Evolutionary conservation across 2,797 vertebrate species (phyloP).

Genomic region (Silurus lanzhouensis): DNA sequence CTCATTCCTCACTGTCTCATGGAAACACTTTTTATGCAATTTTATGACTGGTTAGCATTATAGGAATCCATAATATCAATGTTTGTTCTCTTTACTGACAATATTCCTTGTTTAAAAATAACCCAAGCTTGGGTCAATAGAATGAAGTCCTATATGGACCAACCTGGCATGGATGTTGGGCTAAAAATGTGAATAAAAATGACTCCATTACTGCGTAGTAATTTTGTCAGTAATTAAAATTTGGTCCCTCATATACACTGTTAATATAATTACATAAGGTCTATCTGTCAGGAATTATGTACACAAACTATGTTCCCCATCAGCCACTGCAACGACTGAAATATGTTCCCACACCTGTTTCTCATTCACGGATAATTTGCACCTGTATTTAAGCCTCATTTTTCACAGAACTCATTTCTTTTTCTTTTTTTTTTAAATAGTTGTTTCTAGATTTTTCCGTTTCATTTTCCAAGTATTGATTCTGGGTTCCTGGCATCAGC

Average conservation of each 20-base stretch:
- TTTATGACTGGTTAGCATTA: neutral
- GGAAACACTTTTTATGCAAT: neutral
- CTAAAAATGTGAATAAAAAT: neutral
- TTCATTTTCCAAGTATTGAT: too few relatives aligned
- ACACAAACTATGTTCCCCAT: too few relatives aligned
- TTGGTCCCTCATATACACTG: neutral
- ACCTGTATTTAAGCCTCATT: too few relatives aligned
- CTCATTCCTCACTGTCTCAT: neutral
- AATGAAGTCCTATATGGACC: neutral
- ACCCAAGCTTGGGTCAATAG: neutral
- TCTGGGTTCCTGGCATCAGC: too few relatives aligned
- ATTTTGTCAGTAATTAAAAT: neutral
- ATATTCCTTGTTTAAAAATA: neutral
- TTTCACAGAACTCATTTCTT: too few relatives aligned
- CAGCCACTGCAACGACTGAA: too few relatives aligned
- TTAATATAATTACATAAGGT: neutral
- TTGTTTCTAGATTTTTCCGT: too few relatives aligned
- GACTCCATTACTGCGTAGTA: neutral
- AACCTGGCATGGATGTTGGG: neutral
- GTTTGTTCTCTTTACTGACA: neutral
- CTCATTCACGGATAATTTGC: too few relatives aligned
- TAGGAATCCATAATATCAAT: neutral
- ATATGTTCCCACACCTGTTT: too few relatives aligned
- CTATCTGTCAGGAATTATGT: neutral
- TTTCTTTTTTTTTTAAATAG: too few relatives aligned